phyloP scores from a whole-genome alignment of 2,888 invertebrate genomes.

The Agrotis exclamationis region DNA sequence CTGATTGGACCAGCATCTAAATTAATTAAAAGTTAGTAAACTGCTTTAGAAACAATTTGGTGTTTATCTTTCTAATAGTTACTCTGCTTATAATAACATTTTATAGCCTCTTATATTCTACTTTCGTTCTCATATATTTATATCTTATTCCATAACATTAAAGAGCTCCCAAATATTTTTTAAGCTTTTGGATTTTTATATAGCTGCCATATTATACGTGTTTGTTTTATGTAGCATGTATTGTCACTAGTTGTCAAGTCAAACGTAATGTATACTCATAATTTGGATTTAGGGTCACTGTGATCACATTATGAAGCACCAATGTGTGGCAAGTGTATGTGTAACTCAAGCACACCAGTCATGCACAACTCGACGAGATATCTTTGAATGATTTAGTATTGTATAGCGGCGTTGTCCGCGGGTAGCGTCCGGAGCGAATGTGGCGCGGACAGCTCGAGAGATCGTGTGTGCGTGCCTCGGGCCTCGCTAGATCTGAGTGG shows the following conservation, averaged over 20 bases:
- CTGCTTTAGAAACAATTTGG: constrained; percentile 46
- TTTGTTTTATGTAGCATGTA: constrained; percentile 47
- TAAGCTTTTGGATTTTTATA: constrained; percentile 40
- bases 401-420: constrained; percentile 62
- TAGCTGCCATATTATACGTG: constrained; percentile 64
- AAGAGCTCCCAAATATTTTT: constrained; percentile 45
- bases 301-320: constrained; percentile 85
- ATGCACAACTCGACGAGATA: constrained; percentile 77
- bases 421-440: constrained; percentile 45
- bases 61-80: constrained; percentile 55
- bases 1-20: constrained; percentile 19
- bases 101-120: constrained; percentile 65
- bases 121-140: constrained; percentile 55
- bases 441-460: constrained; percentile 40
- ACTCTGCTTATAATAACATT: constrained; percentile 62
- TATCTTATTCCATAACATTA: constrained; percentile 55
- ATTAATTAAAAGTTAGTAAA: constrained; percentile 41
- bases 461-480: constrained; percentile 12
- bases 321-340: constrained; percentile 74
- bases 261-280: constrained; percentile 52
- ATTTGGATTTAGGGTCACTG: constrained; percentile 81
- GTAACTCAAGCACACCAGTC: constrained; percentile 69
- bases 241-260: constrained; percentile 55
- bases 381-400: constrained; percentile 55
- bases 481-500: constrained; percentile 94